Base-by-base conservation (phyloP, 1,140 invertebrate genomes). In the Drosophila equinoxialis region DNA sequence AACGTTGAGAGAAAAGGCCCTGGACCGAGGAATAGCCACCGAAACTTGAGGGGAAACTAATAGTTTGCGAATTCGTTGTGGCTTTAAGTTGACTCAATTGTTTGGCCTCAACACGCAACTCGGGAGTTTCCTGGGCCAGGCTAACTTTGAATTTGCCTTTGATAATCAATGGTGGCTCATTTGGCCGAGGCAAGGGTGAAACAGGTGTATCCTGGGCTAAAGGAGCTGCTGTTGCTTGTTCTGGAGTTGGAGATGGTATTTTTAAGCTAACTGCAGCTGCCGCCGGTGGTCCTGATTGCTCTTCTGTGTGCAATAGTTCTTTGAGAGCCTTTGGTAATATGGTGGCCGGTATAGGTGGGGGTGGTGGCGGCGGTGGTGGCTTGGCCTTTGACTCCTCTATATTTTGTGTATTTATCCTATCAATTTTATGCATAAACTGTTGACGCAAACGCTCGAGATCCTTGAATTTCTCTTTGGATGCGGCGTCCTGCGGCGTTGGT, bases 1-100 rank as follows among this genome's bases (percentile, higher is more conserved):
- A 91, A 6, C 90, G 86, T 30, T 91, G 90, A 10, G 90, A 91
- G 72, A 91, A 91, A 89, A 74, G 91, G 74, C 78, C 94, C 92
- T 78, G 94, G 81, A 87, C 93, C 5, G 94, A 94, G 68, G 94
- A 93, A 66, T 93, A 93, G 20, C 94, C 93, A 1, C 94, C 93
- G 61, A 94, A 94, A 20, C 93, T 93, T 55, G 93, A 91, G 51
- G 93, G 94, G 76, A 94, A 95, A 81, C 94, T 94, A 14, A 95
- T 94, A 7, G 94, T 95, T 66, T 95, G 94, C 2, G 94, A 92
- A 86, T 94, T 94, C 59, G 93, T 91, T 58, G 76, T 80, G 14
- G 93, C 70, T 77, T 89, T 65, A 65, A 92, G 54, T 23, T 92
- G 11, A 72, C 84, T 71, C 67, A 93, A 39, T 45, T 87, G 72